Conservation (phyloP, 2,888 invertebrate species). For the Epirrita christyi region DNA sequence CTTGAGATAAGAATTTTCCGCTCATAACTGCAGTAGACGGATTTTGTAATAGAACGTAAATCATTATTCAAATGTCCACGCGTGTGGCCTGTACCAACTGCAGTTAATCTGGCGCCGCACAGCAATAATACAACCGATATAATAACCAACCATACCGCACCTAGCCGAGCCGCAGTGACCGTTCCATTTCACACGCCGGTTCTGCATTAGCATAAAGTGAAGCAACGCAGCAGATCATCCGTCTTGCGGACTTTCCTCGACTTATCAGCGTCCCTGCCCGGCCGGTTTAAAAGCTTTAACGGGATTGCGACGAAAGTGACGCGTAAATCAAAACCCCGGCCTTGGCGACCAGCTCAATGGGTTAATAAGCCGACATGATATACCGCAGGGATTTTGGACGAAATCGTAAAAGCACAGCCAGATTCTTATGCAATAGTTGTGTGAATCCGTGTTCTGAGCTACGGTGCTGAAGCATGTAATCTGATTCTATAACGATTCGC, state of each 20-base stretch:
- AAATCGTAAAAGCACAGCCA: constrained; percentile 33
- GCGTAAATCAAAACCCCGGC: constrained; percentile 68
- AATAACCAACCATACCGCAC: constrained; percentile 29
- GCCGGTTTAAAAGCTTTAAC: constrained; percentile 72
- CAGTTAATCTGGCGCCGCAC: constrained; percentile 27
- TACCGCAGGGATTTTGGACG: constrained; percentile 47
- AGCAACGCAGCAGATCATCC: constrained; percentile 59
- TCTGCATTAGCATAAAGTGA: constrained; percentile 67
- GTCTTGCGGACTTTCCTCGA: constrained; percentile 71
- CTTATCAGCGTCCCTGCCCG: constrained; percentile 48
- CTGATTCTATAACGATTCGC: constrained; percentile 68
- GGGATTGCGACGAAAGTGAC: constrained; percentile 76
- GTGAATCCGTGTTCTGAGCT: constrained; percentile 14
- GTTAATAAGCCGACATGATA: constrained; percentile 54
- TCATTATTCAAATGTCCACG: constrained; percentile 25
- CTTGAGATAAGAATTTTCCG: constrained; percentile 11
- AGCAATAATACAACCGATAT: constrained; percentile 27
- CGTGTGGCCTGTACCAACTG: constrained; percentile 27
- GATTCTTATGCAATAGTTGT: constrained; percentile 28
- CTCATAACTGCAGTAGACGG: constrained; percentile 17
- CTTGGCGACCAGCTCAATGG: constrained; percentile 58
- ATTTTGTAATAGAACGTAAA: constrained; percentile 31
- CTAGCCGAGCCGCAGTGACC: constrained; percentile 45
- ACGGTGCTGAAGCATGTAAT: constrained; percentile 49
- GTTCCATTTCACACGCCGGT: constrained; percentile 67